Conservation (phyloP, 2,797 vertebrate species). For the Phaenicophaeus curvirostris region DNA sequence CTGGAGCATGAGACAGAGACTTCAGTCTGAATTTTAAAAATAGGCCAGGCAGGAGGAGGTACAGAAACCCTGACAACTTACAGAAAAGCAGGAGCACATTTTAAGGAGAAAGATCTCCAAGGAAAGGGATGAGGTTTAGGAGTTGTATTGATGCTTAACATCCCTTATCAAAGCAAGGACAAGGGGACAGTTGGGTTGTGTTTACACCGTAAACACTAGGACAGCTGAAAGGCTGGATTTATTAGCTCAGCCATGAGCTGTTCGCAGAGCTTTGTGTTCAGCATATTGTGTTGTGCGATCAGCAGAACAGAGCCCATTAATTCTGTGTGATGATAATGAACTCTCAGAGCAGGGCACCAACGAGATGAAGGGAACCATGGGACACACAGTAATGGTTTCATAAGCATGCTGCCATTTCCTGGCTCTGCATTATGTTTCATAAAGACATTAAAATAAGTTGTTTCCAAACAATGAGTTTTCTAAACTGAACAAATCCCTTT, state of each 20-base stretch:
- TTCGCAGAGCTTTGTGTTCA: not conserved
- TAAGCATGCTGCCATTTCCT: not conserved
- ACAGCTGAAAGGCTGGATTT: not conserved
- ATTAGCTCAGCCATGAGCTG: not conserved
- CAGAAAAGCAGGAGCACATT: fast-evolving
- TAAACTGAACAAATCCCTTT: not conserved
- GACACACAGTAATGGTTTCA: not conserved
- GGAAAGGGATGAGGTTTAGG: not conserved
- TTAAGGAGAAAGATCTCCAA: not conserved
- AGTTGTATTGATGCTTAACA: not conserved
- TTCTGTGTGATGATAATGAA: not conserved
- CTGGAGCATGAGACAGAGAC: not conserved
- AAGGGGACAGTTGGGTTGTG: not conserved
- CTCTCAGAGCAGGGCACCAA: not conserved
- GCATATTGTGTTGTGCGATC: not conserved
- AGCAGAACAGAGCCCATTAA: not conserved
- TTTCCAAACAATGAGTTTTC: not conserved
- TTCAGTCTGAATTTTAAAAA: not conserved
- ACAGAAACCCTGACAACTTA: not conserved
- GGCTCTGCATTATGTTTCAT: not conserved
- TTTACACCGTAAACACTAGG: not conserved
- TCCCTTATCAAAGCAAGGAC: not conserved
- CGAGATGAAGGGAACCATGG: not conserved
- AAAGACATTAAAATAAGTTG: not conserved
- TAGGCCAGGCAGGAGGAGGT: not conserved